phyloP scores from a whole-genome alignment of 2,113 vertebrate species.

The Nerophis ophidion region DNA sequence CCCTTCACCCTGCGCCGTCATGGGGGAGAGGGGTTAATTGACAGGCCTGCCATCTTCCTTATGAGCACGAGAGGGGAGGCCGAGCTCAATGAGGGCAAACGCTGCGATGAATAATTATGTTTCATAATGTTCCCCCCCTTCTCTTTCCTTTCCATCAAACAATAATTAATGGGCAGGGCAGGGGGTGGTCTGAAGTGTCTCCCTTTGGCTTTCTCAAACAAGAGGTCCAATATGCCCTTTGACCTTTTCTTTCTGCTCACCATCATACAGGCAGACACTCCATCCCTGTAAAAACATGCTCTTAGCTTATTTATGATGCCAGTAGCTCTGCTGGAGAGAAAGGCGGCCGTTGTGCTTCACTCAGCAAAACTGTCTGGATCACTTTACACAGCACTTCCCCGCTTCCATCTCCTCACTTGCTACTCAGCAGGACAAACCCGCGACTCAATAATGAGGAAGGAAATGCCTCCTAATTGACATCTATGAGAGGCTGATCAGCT shows the following conservation, averaged over 20 bases:
- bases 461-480: constrained; percentile 61
- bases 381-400: constrained; percentile 52
- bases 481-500: constrained; percentile 35
- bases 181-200: constrained; percentile 47
- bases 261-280: constrained; percentile 39
- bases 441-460: constrained; percentile 66
- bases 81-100: constrained; percentile 34
- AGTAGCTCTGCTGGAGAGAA: constrained; percentile 45
- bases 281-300: constrained; percentile 51
- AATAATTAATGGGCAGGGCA: constrained; percentile 63
- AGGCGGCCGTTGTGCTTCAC: constrained; percentile 42
- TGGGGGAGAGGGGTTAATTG: constrained; percentile 53
- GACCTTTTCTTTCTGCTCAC: constrained; percentile 45
- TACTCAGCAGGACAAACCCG: constrained; percentile 39
- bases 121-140: constrained; percentile 46
- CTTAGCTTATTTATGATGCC: constrained; percentile 59
- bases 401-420: constrained; percentile 44
- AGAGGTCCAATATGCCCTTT: constrained; percentile 62
- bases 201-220: constrained; percentile 55
- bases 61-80: constrained; percentile 13
- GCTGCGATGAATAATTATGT: constrained; percentile 64
- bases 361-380: constrained; percentile 57
- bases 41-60: constrained; percentile 50
- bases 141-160: constrained; percentile 62
- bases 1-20: constrained; percentile 60